These are phyloP conservation scores for Polylopha cassiicola DNA, from an alignment of 2,888 invertebrate genomes.

Conservation along the genomic window DNA sequence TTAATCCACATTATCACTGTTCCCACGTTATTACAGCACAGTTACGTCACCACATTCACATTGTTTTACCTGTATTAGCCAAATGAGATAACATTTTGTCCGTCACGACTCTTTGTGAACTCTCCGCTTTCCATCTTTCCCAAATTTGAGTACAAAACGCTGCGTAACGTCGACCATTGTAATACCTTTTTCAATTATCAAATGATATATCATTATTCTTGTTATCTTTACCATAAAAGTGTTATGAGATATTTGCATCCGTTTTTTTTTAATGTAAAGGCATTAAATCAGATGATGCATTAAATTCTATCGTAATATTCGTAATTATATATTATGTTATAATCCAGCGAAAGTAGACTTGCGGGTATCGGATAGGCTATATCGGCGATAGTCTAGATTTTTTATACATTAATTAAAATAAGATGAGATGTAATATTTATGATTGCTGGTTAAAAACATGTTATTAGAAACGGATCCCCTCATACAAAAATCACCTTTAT, in stretches of 20 bases:
- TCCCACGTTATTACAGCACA: conserved; percentile 38
- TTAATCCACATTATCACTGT: conserved; percentile 27
- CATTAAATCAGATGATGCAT: conserved; percentile 14
- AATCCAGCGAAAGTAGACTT: conserved; percentile 12
- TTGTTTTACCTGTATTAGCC: conserved; percentile 56
- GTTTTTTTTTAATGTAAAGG: neutral
- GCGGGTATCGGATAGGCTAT: conserved; percentile 7
- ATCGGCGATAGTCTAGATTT: conserved; percentile 3
- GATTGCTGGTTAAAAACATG: too few species aligned
- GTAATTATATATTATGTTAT: conserved; percentile 16
- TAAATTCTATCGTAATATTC: conserved; percentile 12
- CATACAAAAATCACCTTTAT: too few species aligned
- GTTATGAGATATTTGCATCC: conserved; percentile 5
- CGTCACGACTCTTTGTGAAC: conserved; percentile 57
- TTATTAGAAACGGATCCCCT: too few species aligned
- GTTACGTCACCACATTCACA: conserved; percentile 39
- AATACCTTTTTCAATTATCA: conserved; percentile 25
- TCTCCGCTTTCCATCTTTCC: conserved; percentile 52
- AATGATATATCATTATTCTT: conserved; percentile 6
- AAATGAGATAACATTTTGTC: conserved; percentile 62
- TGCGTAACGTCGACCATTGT: conserved; percentile 42
- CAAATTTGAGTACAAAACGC: conserved; percentile 30
- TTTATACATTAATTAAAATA: too few species aligned
- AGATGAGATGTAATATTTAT: too few species aligned
- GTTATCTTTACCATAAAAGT: conserved; percentile 3